Conservation (phyloP, 2,113 vertebrate species). For the Sapayoa aenigma region DNA sequence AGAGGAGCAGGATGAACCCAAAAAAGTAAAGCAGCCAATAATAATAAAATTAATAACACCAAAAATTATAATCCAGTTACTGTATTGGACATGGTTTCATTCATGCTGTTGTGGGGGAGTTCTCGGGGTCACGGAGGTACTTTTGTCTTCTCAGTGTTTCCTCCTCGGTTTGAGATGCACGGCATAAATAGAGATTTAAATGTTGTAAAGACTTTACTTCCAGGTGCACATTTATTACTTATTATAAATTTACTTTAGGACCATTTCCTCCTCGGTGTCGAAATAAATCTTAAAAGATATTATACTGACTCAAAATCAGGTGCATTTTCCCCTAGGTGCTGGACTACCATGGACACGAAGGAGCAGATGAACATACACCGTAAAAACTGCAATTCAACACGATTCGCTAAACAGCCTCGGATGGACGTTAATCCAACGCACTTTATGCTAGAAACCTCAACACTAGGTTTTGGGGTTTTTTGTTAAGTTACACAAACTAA, state of each 20-base stretch:
- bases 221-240: conserved; percentile 71
- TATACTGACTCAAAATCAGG: conserved; percentile 56
- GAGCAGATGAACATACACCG: background rate
- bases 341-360: conserved; percentile 2
- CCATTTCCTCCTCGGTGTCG: conserved; percentile 69
- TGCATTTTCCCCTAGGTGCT: conserved; percentile 52
- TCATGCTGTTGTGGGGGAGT: conserved; percentile 73
- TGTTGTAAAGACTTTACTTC: conserved; percentile 70
- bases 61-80: conserved; percentile 76
- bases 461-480: background rate
- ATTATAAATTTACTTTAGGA: conserved; percentile 58
- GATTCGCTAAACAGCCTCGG: conserved; percentile 36
- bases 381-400: conserved; percentile 14
- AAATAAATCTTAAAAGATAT: conserved; percentile 44
- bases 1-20: conserved; percentile 58
- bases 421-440: conserved; percentile 53
- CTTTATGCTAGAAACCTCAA: conserved; percentile 50
- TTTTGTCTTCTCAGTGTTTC: conserved; percentile 73
- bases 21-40: conserved; percentile 63
- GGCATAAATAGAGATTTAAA: conserved; percentile 67
- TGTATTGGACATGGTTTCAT: conserved; percentile 72
- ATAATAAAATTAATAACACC: conserved; percentile 56
- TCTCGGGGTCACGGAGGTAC: conserved; percentile 71
- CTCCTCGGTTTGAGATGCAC: conserved; percentile 70
- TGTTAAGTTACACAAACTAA: conserved; percentile 64